Evolutionary conservation across 2,797 vertebrate species (phyloP).

Genomic region (Eulemur albifrons): DNA sequence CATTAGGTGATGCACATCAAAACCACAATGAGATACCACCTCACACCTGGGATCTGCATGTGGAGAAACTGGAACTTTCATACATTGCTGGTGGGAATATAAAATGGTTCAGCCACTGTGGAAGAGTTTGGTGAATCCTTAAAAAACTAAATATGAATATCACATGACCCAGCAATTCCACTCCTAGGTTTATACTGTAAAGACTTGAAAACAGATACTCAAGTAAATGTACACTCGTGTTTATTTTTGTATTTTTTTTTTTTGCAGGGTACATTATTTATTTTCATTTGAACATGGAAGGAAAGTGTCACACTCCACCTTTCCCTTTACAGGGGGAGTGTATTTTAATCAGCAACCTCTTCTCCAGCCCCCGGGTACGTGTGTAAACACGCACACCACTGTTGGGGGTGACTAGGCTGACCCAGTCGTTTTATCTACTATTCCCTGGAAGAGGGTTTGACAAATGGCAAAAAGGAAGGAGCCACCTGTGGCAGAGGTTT

Average conservation of each 20-base stretch:
- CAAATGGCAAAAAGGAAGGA: neutral
- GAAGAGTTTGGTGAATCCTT: neutral
- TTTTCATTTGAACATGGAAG: constrained; percentile 63
- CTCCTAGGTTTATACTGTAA: neutral
- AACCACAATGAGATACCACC: neutral
- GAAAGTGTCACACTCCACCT: constrained; percentile 12
- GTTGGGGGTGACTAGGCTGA: neutral
- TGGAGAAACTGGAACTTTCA: neutral
- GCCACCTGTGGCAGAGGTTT: constrained; percentile 31
- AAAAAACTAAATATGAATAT: neutral
- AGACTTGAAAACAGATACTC: neutral
- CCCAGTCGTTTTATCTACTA: neutral
- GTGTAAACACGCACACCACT: neutral
- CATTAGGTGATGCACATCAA: neutral
- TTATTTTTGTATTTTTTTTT: neutral
- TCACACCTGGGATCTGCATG: neutral
- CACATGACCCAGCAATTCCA: neutral
- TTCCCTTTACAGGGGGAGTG: constrained; percentile 44
- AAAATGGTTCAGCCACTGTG: neutral
- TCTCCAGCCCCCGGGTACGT: neutral
- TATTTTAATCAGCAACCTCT: neutral
- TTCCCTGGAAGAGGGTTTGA: neutral
- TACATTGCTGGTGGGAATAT: neutral
- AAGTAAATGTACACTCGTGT: neutral
- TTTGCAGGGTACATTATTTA: constrained; percentile 46